Conservation (phyloP, 2,797 vertebrate species). For the Crocidura indochinensis region DNA sequence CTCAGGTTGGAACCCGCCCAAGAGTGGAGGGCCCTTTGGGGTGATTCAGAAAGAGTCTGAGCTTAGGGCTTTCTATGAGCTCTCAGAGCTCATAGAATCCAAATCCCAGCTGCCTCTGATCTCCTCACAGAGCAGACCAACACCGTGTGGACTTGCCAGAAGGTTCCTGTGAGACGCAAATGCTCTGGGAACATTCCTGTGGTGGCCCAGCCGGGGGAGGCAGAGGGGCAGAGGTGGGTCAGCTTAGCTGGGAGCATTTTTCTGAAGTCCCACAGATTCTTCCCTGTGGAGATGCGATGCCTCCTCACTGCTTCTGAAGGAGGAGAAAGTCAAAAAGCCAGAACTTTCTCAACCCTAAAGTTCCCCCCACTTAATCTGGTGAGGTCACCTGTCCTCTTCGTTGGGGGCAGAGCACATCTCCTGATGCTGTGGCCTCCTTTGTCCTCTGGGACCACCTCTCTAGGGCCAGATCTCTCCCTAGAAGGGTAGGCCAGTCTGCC, state of each 20-base stretch:
- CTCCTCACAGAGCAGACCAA: constrained; percentile 39
- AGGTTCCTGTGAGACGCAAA: constrained; percentile 54
- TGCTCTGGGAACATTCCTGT: constrained; percentile 43
- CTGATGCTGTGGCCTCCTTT: not conserved
- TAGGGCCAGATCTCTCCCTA: not conserved
- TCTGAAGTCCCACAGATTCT: constrained; percentile 31
- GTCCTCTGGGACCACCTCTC: not conserved
- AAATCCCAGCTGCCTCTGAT: constrained; percentile 67
- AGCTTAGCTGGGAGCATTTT: not conserved
- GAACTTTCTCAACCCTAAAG: not conserved
- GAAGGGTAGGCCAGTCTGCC: not conserved
- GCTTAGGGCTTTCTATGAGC: constrained; percentile 50
- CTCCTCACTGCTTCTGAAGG: not conserved
- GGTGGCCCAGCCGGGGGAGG: not conserved
- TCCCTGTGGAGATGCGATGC: not conserved
- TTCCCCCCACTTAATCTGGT: not conserved
- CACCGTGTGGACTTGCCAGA: constrained; percentile 35
- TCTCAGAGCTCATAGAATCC: constrained; percentile 44
- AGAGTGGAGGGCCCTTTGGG: constrained; percentile 35
- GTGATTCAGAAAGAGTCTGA: constrained; percentile 63
- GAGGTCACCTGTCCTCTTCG: not conserved
- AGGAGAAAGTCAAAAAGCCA: not conserved
- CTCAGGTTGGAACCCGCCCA: constrained; percentile 59
- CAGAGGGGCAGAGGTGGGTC: constrained; percentile 38
- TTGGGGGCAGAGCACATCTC: not conserved